Percentiles rank a stretch among this genome's conserved stretches.
These are phyloP conservation scores for Ethmia dodecea DNA, from an alignment of 2,888 invertebrate genomes.

Conservation along the genomic window DNA sequence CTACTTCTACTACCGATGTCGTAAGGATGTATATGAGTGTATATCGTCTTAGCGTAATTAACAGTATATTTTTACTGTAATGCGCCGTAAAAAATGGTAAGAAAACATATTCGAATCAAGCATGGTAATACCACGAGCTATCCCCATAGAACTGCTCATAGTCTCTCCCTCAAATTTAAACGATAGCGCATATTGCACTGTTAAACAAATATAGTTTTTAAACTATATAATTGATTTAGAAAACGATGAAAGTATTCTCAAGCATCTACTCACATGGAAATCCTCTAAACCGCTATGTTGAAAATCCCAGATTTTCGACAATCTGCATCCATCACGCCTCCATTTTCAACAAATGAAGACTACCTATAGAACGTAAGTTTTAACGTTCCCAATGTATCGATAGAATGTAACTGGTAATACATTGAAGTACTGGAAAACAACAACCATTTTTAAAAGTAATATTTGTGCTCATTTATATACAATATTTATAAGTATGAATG, in stretches of 20 bases:
- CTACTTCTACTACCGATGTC: no score
- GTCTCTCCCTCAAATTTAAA: constrained; percentile 73
- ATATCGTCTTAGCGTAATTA: no score
- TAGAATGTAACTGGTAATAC: constrained; percentile 24
- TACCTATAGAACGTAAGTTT: constrained; percentile 38
- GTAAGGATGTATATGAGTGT: no score
- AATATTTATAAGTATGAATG: no score
- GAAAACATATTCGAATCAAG: constrained; percentile 29
- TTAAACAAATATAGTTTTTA: constrained; percentile 27
- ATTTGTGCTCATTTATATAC: no score
- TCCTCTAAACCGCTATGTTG: constrained; percentile 58
- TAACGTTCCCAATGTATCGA: constrained; percentile 18
- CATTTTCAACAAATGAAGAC: constrained; percentile 76
- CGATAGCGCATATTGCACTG: constrained; percentile 31
- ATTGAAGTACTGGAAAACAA: no score
- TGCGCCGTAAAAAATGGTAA: not conserved
- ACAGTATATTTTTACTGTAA: not conserved
- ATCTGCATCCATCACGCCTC: constrained; percentile 67
- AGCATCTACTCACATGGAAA: constrained; percentile 45
- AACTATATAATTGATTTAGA: constrained; percentile 34
- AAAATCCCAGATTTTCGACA: constrained; percentile 60
- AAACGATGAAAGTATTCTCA: constrained; percentile 44
- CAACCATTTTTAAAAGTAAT: no score
- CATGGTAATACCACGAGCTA: constrained; percentile 48
- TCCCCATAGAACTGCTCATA: constrained; percentile 46